Conservation (phyloP, 1,140 invertebrate genomes). For the Drosophila lowei region DNA sequence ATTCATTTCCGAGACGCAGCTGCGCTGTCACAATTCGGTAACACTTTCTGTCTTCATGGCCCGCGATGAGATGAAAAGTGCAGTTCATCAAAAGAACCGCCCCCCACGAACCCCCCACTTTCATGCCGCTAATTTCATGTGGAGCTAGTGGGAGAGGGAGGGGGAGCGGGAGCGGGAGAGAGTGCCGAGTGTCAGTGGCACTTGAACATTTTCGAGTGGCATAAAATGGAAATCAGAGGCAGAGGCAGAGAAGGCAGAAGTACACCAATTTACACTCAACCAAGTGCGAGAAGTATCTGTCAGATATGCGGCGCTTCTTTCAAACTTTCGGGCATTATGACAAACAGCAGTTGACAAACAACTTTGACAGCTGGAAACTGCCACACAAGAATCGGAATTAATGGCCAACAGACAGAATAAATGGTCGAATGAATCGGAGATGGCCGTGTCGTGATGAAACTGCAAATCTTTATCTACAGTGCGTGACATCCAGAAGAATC, state of each 20-base stretch:
- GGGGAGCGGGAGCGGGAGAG: no score
- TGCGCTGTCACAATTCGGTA: conserved; percentile 55
- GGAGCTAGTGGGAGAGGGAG: neutral
- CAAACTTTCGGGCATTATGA: conserved; percentile 34
- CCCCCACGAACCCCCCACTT: neutral
- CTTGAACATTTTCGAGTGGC: conserved; percentile 45
- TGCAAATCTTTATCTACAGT: no score
- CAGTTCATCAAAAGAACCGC: conserved; percentile 53
- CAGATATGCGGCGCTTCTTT: conserved; percentile 39
- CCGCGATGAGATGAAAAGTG: conserved; percentile 43
- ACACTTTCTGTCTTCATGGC: conserved; percentile 39
- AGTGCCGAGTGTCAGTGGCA: conserved; percentile 14
- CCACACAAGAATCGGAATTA: conserved; percentile 33
- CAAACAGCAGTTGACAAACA: conserved; percentile 66
- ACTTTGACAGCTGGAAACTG: conserved; percentile 41
- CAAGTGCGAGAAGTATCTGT: conserved; percentile 55
- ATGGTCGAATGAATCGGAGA: conserved; percentile 9
- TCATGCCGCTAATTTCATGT: conserved; percentile 1
- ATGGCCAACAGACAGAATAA: conserved; percentile 21
- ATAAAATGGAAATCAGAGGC: conserved; percentile 50
- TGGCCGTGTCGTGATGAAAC: no score
- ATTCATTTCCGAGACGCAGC: conserved; percentile 48
- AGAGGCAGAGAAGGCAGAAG: neutral
- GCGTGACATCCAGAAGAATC: no score
- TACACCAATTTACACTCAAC: conserved; percentile 40